Evolutionary conservation across 2,797 vertebrate species (phyloP).

Genomic region (Distichodus sexfasciatus): DNA sequence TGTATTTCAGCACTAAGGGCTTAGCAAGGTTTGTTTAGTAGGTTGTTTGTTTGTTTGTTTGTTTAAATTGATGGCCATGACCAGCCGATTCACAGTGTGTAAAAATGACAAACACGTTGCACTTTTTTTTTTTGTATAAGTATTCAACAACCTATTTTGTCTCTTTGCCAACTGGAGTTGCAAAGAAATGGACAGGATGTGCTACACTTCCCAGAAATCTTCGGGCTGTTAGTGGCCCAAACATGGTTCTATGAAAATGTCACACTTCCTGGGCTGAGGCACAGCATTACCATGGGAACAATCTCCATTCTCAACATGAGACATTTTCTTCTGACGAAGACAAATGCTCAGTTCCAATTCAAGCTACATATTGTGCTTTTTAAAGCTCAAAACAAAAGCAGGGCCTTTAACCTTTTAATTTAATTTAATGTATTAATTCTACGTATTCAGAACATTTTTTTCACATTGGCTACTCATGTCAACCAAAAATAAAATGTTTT

Average conservation of each 20-base stretch:
- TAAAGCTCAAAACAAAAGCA: no score
- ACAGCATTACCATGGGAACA: conserved; percentile 47
- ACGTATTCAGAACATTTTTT: no score
- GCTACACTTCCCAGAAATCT: conserved; percentile 37
- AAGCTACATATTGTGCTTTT: conserved; percentile 27
- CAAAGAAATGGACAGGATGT: conserved; percentile 14
- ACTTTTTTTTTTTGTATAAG: no score
- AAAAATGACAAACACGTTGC: not conserved
- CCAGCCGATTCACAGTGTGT: conserved; percentile 4
- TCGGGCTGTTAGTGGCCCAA: conserved; percentile 11
- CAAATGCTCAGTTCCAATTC: conserved; percentile 16
- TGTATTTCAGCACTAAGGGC: not conserved
- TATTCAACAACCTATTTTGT: no score
- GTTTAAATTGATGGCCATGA: no score
- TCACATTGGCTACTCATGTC: no score
- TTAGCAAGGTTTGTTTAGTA: not conserved
- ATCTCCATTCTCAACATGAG: conserved; percentile 31
- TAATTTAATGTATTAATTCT: no score
- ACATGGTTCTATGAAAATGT: conserved; percentile 36
- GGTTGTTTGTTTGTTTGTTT: not conserved
- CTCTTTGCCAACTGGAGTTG: not conserved
- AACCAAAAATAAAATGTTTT: no score
- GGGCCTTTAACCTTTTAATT: no score
- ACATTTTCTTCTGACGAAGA: conserved; percentile 15
- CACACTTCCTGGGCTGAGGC: conserved; percentile 44